phyloP scores from a whole-genome alignment of 2,797 vertebrate genomes.

The Sebastes hubbsi region DNA sequence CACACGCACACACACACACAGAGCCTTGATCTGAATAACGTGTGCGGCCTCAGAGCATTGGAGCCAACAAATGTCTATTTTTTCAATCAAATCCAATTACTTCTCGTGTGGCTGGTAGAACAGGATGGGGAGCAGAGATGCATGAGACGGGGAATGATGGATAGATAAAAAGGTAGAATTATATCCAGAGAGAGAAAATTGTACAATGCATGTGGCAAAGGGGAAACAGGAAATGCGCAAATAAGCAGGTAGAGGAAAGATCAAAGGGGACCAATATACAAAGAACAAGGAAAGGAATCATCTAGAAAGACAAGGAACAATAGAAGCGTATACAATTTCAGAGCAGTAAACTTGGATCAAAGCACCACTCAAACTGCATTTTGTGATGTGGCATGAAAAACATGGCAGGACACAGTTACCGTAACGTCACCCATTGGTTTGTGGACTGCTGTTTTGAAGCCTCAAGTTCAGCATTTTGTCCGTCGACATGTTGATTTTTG shows the following conservation, averaged over 20 bases:
- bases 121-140: background rate
- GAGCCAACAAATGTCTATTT: conserved; percentile 40
- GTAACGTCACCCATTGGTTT: background rate
- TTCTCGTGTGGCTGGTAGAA: conserved; percentile 31
- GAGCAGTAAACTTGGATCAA: background rate
- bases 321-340: background rate
- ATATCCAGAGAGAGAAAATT: conserved; percentile 21
- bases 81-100: conserved; percentile 56
- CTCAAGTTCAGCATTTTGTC: too few relatives aligned
- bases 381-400: background rate
- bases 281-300: background rate
- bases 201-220: background rate
- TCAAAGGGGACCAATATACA: background rate
- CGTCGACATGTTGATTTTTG: too few relatives aligned
- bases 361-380: background rate
- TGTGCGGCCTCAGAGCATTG: background rate
- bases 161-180: conserved; percentile 14
- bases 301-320: conserved; percentile 13
- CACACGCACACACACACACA: background rate
- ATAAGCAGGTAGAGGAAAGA: background rate
- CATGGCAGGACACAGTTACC: background rate
- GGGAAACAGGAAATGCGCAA: background rate
- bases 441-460: background rate
- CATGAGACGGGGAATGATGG: conserved; percentile 15
- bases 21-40: conserved; percentile 36